Evolutionary conservation across 2,113 vertebrate genomes (phyloP), one percentile per base, ranked within the genome.

Genomic region (Vombatus ursinus): DNA sequence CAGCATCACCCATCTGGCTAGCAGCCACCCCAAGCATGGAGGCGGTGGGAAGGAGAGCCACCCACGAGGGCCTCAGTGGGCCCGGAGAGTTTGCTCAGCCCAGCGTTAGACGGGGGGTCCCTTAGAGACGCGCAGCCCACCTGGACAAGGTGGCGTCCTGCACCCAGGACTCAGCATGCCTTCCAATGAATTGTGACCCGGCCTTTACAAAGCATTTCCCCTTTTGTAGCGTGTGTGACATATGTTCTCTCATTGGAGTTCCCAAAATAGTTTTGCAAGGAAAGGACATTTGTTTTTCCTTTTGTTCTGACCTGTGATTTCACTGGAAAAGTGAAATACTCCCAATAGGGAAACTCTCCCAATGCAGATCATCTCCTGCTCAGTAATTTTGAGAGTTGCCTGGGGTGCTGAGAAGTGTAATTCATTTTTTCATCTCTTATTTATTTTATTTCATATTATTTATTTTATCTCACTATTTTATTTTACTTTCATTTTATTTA

Each of bases 121-220:
- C 54, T 47, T 37, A 23, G 23, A 28, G 90, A 37, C 94, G 92
- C 3, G 52, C 95, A 14, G n/a, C 44, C 57, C 47, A 93, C 89
- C 77, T 96, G 77, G 48, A 1, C 0, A 0, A 0, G 24, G 77
- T 0, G 1, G 49, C 44, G n/a, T 68, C 53, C 77, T 92, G 23
- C 2, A 7, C 12, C 77, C 49, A 52, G 57, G 52, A 52, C 22
- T 23, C 52, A 50, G 47, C 44, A 16, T 28, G 49, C 77, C 25
- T 48, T 51, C 61, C 93, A 44, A 49, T 23, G 24, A 68, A 68
- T 68, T 16, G 37, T 0, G 37, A 1, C 0, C 0, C 14, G 61
- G 61, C 61, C 11, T 44, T 22, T 5, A 44, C 57, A 3, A 2
- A 37, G 0, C 3, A 11, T 16, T 44, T 19, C 68, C 68, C 68